Evolutionary conservation across 2,113 vertebrate species (phyloP).

Genomic region (Pelvicachromis taeniatus): DNA sequence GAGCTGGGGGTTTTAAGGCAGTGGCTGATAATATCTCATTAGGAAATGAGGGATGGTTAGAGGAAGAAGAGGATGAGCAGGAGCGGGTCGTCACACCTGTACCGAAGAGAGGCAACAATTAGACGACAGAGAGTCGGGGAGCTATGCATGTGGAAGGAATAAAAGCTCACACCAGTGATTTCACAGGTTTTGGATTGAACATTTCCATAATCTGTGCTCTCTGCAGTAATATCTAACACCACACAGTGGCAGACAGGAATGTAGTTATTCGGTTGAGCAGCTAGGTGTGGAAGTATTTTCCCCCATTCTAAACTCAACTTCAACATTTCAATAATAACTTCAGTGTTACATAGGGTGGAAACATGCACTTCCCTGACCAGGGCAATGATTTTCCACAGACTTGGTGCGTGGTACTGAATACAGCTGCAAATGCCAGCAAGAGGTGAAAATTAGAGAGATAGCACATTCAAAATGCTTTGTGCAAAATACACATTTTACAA

Average conservation of each 20-base stretch:
- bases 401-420: not conserved
- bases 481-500: not conserved
- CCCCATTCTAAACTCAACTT: not conserved
- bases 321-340: not conserved
- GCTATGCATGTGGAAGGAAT: not conserved
- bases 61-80: conserved; percentile 72
- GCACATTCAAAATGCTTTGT: not conserved
- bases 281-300: not conserved
- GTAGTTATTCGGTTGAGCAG: not conserved
- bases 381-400: not conserved
- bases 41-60: conserved; percentile 35
- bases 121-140: conserved; percentile 14
- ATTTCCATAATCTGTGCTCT: not conserved
- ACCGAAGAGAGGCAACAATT: conserved; percentile 60
- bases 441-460: not conserved
- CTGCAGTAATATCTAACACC: not conserved
- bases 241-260: not conserved
- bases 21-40: not conserved
- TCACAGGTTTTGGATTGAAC: not conserved
- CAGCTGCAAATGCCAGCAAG: not conserved
- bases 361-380: not conserved
- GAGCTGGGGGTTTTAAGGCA: conserved; percentile 4
- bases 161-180: not conserved
- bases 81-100: conserved; percentile 70
- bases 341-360: not conserved